A percentile compares a stretch with the other conserved stretches of the same genome.
phyloP scores from a whole-genome alignment of 2,888 invertebrate genomes.

The Cryptus armator region DNA sequence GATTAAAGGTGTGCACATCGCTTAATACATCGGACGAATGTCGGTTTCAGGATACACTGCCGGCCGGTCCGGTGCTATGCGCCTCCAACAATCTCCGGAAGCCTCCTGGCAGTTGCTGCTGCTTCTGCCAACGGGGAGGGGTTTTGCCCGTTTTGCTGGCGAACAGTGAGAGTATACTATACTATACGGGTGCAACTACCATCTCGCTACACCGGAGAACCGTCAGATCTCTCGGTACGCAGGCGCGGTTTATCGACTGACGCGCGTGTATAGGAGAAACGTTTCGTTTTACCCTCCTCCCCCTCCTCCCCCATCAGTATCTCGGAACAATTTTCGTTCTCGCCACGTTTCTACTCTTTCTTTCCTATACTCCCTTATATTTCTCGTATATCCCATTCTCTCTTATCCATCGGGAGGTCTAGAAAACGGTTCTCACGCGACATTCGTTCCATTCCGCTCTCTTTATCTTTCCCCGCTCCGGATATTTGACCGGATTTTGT shows the following conservation, averaged over 20 bases:
- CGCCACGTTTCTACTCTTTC: constrained; percentile 50
- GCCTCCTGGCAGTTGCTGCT: constrained; percentile 49
- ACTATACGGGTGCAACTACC: constrained; percentile 30
- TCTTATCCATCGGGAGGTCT: background rate
- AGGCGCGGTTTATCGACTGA: constrained; percentile 83
- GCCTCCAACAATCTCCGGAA: constrained; percentile 57
- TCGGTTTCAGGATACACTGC: constrained; percentile 22
- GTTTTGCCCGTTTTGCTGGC: background rate
- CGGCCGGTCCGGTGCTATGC: constrained; percentile 45
- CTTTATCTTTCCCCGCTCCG: constrained; percentile 22
- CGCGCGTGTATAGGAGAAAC: constrained; percentile 74
- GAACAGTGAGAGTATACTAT: background rate
- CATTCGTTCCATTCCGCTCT: background rate
- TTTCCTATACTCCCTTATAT: constrained; percentile 43
- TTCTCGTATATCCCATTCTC: background rate
- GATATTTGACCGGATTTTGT: constrained; percentile 37
- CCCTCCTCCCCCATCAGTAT: constrained; percentile 32
- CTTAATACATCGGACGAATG: constrained; percentile 7
- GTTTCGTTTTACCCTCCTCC: constrained; percentile 59
- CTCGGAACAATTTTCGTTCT: constrained; percentile 64
- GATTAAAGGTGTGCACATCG: background rate
- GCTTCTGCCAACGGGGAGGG: constrained; percentile 46
- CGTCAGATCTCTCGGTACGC: constrained; percentile 76
- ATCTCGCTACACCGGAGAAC: constrained; percentile 36
- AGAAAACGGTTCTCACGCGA: background rate